phyloP scores from a whole-genome alignment of 2,888 invertebrate species.

The Epinotia ramella region DNA sequence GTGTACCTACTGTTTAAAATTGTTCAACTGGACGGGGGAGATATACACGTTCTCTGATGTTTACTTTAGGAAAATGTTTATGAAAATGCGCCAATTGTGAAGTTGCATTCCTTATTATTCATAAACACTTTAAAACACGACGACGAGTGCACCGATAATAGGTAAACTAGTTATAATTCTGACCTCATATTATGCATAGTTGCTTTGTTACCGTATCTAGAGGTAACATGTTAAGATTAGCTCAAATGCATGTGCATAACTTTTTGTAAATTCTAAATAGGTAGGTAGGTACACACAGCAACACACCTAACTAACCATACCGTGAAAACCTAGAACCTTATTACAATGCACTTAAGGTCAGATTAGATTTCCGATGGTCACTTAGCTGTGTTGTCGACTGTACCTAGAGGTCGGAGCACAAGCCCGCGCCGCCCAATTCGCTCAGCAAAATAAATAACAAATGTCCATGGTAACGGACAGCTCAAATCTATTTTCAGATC shows the following conservation, averaged over 20 bases:
- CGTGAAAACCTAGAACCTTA: too few relatives aligned
- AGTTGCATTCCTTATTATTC: neutral
- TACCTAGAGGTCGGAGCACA: neutral
- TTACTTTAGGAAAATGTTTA: neutral
- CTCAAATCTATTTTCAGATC: conserved; percentile 3
- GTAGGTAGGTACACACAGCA: too few relatives aligned
- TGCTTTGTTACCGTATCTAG: neutral
- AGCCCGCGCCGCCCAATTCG: neutral
- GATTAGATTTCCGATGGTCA: too few relatives aligned
- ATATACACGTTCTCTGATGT: too few relatives aligned
- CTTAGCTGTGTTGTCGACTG: too few relatives aligned
- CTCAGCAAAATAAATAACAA: conserved; percentile 2
- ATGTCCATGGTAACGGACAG: neutral
- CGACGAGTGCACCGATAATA: neutral
- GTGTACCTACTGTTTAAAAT: too few relatives aligned
- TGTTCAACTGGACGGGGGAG: too few relatives aligned
- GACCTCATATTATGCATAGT: too few relatives aligned
- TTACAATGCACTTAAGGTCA: too few relatives aligned
- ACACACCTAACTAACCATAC: too few relatives aligned
- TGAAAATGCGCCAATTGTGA: neutral
- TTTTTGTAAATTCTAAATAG: neutral
- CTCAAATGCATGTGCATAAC: neutral
- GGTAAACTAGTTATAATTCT: neutral
- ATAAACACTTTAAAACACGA: neutral
- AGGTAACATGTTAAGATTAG: neutral